Percentiles rank a stretch among this genome's conserved stretches.
Conservation (phyloP, 2,113 vertebrate species). For the Oxyura jamaicensis region DNA sequence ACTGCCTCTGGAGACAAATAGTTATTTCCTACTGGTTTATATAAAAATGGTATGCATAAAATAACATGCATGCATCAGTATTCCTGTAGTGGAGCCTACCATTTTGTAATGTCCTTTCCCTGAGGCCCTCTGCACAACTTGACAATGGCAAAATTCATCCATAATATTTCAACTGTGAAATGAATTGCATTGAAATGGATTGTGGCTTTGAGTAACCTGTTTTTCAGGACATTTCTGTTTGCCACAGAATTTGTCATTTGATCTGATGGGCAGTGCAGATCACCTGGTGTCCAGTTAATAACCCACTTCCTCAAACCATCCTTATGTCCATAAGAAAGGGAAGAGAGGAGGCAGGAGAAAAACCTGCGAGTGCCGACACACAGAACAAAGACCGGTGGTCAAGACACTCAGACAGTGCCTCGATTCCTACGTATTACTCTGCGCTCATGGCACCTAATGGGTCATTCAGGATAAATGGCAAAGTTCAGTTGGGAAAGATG, state of each 20-base stretch:
- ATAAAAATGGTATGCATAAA: neutral
- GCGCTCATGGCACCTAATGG: neutral
- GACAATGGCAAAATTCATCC: neutral
- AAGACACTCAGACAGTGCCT: neutral
- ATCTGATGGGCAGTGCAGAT: neutral
- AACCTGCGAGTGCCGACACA: neutral
- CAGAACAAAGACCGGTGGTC: neutral
- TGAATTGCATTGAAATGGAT: neutral
- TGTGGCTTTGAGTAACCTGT: neutral
- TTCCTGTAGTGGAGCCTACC: neutral
- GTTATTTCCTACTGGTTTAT: neutral
- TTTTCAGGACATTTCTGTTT: constrained; percentile 15
- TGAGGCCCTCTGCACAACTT: neutral
- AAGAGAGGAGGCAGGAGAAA: neutral
- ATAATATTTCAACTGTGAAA: neutral
- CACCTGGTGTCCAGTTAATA: neutral
- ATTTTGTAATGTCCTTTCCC: neutral
- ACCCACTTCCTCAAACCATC: neutral
- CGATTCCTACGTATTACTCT: neutral
- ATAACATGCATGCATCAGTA: neutral
- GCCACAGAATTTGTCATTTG: neutral
- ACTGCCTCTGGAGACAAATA: neutral
- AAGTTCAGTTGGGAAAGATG: neutral
- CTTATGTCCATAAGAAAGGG: neutral
- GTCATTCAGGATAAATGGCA: neutral